Evolutionary conservation across 2,888 invertebrate genomes (phyloP), one percentile per base, ranked within the genome.

Genomic region (Archaeoteleia sp.): DNA sequence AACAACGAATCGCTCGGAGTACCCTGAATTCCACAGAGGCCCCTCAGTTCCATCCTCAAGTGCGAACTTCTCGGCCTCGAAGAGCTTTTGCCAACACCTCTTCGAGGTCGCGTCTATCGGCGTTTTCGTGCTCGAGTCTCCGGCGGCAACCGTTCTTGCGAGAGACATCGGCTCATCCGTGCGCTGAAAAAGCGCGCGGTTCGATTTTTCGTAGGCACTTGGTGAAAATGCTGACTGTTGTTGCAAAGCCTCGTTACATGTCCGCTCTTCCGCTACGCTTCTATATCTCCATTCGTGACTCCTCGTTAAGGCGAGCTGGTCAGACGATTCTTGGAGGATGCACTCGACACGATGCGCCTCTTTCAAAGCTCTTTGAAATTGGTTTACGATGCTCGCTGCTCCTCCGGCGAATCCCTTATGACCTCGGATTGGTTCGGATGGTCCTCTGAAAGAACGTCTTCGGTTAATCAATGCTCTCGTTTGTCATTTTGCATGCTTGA

Each of bases 91-190:
- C 20, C 43, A 40, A 39, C 46, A 34, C 58, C 55, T 67, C 69
- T 70, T 67, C 65, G 65, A 46, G 48, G 37, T 43, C 53, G 27
- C 63, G 43, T 55, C 61, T 40, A 55, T 32, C 6, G 15, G 39
- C 74, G 70, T 51, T 14, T 27, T 54, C 71, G 57, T 57, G 65
- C 62, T 58, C 48, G 55, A 37, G 12, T 67, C 68, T 62, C 49
- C 70, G 55, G 30, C 42, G 34, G 23, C 25, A 43, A 42, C 29
- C 29, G 30, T 45, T 65, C 60, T 43, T 61, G 35, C 23, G 46
- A 70, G 55, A 73, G 70, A 70, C 77, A 78, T 77, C 75, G 63
- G 73, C 20, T 20, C 5, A 5, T n/a, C 20, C 20, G 5, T 4
- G 20, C 20, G 5, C 20, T 2, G 20, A 20, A 20, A 20, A 20